Evolutionary conservation across 2,113 vertebrate genomes (phyloP).

Genomic region (Xenotilapia leptura): DNA sequence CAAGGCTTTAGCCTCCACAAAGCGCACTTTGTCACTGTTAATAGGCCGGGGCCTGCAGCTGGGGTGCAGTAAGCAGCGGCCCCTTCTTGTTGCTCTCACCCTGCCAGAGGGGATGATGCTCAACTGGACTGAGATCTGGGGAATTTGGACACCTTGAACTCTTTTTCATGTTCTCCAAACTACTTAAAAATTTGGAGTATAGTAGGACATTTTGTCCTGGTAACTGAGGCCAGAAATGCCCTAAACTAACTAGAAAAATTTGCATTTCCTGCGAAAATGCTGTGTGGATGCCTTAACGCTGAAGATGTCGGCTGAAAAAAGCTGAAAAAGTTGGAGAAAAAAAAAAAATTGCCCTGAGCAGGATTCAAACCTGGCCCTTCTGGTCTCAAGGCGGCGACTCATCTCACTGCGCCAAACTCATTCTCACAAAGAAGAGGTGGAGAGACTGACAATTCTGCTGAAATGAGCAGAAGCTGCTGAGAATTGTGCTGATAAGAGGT

Average conservation of each 20-base stretch:
- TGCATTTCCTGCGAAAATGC: too few relatives aligned
- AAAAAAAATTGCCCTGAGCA: too few relatives aligned
- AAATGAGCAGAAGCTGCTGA: too few relatives aligned
- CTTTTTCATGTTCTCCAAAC: not conserved
- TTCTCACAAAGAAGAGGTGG: too few relatives aligned
- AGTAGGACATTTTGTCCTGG: not conserved
- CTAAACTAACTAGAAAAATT: not conserved
- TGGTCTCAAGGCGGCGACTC: too few relatives aligned
- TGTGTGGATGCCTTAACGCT: too few relatives aligned
- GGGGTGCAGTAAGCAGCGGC: not conserved
- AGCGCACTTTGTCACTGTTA: conserved; percentile 60
- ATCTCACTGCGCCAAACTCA: too few relatives aligned
- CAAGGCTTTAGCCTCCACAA: conserved; percentile 36
- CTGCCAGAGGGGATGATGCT: not conserved
- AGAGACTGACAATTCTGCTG: too few relatives aligned
- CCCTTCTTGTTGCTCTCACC: not conserved
- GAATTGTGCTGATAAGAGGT: too few relatives aligned
- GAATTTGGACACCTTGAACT: not conserved
- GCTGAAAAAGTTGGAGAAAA: too few relatives aligned
- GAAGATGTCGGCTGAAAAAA: too few relatives aligned
- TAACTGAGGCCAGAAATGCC: not conserved
- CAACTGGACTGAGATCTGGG: not conserved
- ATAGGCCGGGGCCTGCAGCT: conserved; percentile 41
- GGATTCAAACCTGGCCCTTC: too few relatives aligned
- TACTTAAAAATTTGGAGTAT: accelerated